Conservation (phyloP, 2,888 invertebrate genomes). For the Idaea dimidiata region DNA sequence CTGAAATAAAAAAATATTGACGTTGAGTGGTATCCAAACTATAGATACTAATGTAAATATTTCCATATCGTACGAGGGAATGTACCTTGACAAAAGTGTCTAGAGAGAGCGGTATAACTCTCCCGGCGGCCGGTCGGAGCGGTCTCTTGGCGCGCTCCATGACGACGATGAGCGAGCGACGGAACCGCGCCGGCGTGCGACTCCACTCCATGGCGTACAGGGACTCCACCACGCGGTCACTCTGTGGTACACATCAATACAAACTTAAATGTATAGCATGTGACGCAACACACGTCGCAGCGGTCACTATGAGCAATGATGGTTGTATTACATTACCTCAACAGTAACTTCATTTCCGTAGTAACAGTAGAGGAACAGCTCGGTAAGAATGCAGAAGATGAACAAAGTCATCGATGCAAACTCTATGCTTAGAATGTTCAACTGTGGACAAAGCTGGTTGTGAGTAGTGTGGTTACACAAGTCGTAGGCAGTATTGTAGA, state of each 20-base stretch:
- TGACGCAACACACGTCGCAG: neutral
- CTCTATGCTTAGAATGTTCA: conserved; percentile 59
- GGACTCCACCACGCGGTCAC: conserved; percentile 57
- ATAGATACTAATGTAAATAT: too few species aligned
- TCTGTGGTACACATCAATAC: conserved; percentile 46
- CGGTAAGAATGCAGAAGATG: conserved; percentile 76
- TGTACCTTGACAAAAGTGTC: conserved; percentile 68
- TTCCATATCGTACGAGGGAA: neutral
- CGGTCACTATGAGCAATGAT: neutral
- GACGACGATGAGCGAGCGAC: conserved; percentile 60
- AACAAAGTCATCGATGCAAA: conserved; percentile 77
- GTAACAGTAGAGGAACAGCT: conserved; percentile 80
- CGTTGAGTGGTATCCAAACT: neutral
- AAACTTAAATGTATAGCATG: neutral
- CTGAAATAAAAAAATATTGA: conserved; percentile 40
- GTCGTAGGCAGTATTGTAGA: neutral
- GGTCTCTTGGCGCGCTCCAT: conserved; percentile 71
- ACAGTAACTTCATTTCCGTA: conserved; percentile 79
- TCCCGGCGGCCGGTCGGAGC: conserved; percentile 70
- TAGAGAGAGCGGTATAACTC: conserved; percentile 73
- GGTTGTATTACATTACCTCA: conserved; percentile 54
- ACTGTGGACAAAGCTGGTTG: conserved; percentile 33
- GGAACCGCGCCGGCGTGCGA: conserved; percentile 38
- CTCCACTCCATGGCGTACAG: conserved; percentile 63
- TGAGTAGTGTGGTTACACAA: too few species aligned